Conservation (phyloP, 2,888 invertebrate species). For the Metopia argyrocephala region DNA sequence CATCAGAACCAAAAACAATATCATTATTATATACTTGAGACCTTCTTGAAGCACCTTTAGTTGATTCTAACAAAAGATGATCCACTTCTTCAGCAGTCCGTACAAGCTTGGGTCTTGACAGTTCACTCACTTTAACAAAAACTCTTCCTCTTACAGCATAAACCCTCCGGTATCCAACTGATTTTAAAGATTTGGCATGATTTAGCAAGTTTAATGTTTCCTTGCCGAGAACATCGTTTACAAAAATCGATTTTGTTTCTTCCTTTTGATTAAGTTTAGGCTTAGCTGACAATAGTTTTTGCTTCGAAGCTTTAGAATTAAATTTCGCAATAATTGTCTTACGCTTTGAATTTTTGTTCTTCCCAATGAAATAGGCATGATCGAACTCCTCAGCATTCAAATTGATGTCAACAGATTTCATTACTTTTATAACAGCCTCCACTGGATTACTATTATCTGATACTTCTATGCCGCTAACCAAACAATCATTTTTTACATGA, state of each 20-base stretch:
- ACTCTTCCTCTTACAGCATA: no score
- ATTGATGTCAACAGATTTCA: not conserved
- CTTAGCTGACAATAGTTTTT: slow-evolving; percentile 21
- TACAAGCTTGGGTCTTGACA: no score
- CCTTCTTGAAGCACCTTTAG: no score
- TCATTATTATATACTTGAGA: no score
- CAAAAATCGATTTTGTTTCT: slow-evolving; percentile 4
- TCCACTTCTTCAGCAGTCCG: no score
- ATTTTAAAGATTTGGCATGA: not conserved
- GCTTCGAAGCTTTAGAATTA: slow-evolving; percentile 10
- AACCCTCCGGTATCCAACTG: no score
- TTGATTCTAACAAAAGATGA: no score
- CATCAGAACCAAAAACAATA: no score
- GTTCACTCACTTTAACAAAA: no score
- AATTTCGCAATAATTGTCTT: slow-evolving; percentile 1
- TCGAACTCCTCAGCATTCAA: slow-evolving; percentile 7
- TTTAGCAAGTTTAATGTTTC: slow-evolving; percentile 14
- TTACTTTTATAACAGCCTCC: not conserved
- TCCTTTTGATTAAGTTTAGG: slow-evolving; percentile 8
- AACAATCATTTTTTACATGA: not conserved
- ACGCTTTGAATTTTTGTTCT: slow-evolving; percentile 5
- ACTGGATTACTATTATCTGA: not conserved
- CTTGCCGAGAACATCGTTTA: slow-evolving; percentile 14
- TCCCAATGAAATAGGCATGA: slow-evolving; percentile 12
- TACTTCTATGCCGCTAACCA: slow-evolving; percentile 3